These are phyloP conservation scores for Platygyra sinensis DNA, from an alignment of 64 coral and sea anemone genomes.

Conservation along the genomic window DNA sequence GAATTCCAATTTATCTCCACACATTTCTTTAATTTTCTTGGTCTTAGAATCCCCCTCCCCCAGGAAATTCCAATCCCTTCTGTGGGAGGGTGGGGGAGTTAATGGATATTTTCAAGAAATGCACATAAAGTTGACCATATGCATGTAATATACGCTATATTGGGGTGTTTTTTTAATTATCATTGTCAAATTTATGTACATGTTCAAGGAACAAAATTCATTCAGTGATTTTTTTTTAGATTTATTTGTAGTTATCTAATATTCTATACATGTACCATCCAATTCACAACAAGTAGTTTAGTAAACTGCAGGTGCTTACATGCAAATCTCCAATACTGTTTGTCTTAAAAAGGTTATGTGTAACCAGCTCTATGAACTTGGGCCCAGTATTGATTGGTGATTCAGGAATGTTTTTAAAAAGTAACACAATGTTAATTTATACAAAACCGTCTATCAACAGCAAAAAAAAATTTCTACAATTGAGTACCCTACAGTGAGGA, in stretches of 20 bases:
- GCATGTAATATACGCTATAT: too few species aligned
- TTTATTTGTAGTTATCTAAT: neutral
- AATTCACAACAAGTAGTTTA: neutral
- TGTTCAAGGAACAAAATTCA: too few species aligned
- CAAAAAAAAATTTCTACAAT: neutral
- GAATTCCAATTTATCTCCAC: too few species aligned
- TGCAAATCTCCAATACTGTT: neutral
- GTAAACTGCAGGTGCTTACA: neutral
- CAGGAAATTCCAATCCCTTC: too few species aligned
- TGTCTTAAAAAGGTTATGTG: neutral
- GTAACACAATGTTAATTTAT: slow-evolving; percentile 19
- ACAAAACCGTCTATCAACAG: slow-evolving; percentile 5
- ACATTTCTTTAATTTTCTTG: too few species aligned
- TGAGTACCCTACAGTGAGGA: neutral
- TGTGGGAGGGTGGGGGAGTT: too few species aligned
- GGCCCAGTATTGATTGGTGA: slow-evolving; percentile 9
- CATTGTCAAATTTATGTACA: too few species aligned
- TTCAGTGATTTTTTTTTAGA: neutral
- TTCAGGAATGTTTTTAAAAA: slow-evolving; percentile 31
- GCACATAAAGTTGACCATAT: too few species aligned
- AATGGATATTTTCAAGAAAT: too few species aligned
- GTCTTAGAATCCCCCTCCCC: too few species aligned
- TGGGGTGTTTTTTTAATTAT: too few species aligned
- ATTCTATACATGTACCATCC: neutral
- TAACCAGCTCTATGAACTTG: neutral